Percentiles rank a stretch among this genome's conserved stretches.
Conservation (phyloP, 2,113 vertebrate genomes). For the Leiothrix lutea region DNA sequence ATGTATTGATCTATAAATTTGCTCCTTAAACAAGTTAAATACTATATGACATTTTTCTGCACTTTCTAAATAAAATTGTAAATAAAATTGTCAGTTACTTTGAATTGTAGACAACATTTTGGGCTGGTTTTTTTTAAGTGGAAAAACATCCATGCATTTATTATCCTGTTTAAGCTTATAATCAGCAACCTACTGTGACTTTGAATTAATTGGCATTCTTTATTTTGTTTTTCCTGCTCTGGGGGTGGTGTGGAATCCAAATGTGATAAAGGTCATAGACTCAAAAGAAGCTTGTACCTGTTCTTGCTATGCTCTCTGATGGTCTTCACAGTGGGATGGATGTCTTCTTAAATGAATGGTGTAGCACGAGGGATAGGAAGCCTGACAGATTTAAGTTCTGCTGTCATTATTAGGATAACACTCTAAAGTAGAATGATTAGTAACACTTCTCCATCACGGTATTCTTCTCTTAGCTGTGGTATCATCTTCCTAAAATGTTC, state of each 20-base stretch:
- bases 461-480: neutral
- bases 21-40: neutral
- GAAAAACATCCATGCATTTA: neutral
- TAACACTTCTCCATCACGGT: accelerated
- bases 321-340: neutral
- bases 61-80: neutral
- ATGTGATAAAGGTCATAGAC: neutral
- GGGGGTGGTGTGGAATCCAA: neutral
- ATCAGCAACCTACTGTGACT: neutral
- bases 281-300: neutral
- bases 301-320: neutral
- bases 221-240: neutral
- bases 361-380: neutral
- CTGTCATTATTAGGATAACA: neutral
- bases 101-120: neutral
- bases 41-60: neutral
- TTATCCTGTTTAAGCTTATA: neutral
- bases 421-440: neutral
- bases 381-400: neutral
- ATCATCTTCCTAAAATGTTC: neutral
- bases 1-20: neutral
- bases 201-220: neutral
- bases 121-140: neutral
- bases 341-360: neutral
- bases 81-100: neutral